Base-by-base conservation (phyloP, 1,140 invertebrate genomes). In the Stratiolaelaps scimitus region DNA sequence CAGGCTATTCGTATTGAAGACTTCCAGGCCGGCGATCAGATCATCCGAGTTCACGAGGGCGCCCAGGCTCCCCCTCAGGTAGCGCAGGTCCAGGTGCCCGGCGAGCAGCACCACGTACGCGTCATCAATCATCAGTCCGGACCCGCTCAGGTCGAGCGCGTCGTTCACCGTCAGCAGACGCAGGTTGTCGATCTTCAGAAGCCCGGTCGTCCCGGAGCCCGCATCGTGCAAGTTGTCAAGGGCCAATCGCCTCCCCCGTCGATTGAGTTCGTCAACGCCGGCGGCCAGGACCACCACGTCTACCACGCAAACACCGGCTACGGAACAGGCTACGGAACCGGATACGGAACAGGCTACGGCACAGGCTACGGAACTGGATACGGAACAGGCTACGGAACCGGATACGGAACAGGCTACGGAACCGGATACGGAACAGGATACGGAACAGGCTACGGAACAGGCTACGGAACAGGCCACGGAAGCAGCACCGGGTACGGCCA, bases 101-200 rank as follows among this genome's bases (percentile, higher is more conserved):
- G 47, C 7, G 47, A 48, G 4, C 47, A 48, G 15, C 47, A 48
- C 47, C 47, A 48, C 47, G 47, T 48, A 4, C 47, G 47, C 4
- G 47, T 48, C 4, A 48, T 48, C 47, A 48, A 48, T 28, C 47
- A 48, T 28, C 47, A 48, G 15, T 48, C 47, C 47, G 47, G 47
- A 48, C 47, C 47, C 47, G 47, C 47, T 5, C 19, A 48, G 15
- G 47, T 48, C 15, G 19, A 48, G 28, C 47, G 47, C 4, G 47
- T 48, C 15, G 47, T 48, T 15, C 47, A 15, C 20, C 47, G 47
- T 4, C 47, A 48, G 47, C 5, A 48, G 47, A 48, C 47, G 7
- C 47, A 48, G 47, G 4, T 48, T 28, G 20, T 48, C 47, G 47
- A 48, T 28, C 7, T 48, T 15, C 47, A 48, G 47, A 48, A 48